Conservation (phyloP, 1,140 invertebrate genomes). For the Apis laboriosa region DNA sequence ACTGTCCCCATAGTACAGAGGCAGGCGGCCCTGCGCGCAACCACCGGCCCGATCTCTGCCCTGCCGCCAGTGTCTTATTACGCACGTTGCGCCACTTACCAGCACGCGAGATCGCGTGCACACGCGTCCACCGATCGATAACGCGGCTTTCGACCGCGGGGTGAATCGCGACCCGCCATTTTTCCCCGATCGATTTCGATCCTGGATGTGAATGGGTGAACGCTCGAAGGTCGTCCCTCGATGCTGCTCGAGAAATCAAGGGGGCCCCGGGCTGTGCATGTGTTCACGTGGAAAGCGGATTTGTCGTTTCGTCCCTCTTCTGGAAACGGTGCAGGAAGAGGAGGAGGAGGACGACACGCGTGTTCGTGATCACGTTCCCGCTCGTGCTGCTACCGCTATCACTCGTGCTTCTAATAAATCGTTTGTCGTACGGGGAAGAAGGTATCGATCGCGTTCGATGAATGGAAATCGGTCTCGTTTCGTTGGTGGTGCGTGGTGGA, state of each 20-base stretch:
- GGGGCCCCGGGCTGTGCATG: not conserved
- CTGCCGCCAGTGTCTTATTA: constrained; percentile 53
- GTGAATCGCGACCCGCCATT: constrained; percentile 1
- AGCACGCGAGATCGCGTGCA: constrained; percentile 15
- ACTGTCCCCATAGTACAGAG: constrained; percentile 51
- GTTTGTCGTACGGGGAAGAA: too few species aligned
- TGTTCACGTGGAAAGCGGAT: not conserved
- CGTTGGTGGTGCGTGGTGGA: too few species aligned
- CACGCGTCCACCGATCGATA: constrained; percentile 20
- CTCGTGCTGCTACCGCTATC: too few species aligned
- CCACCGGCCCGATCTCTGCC: constrained; percentile 30
- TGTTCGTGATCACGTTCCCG: too few species aligned
- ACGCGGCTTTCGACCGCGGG: not conserved
- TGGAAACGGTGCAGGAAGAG: too few species aligned
- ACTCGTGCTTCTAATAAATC: too few species aligned
- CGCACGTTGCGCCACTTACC: constrained; percentile 50
- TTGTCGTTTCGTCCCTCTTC: not conserved
- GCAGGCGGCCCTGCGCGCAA: constrained; percentile 42
- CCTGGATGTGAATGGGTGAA: constrained; percentile 8
- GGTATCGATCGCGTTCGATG: too few species aligned
- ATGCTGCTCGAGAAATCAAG: not conserved
- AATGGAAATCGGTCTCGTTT: too few species aligned
- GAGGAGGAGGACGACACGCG: too few species aligned
- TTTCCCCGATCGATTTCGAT: constrained; percentile 2
- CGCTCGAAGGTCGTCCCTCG: constrained; percentile 30